Evolutionary conservation across 2,888 invertebrate genomes (phyloP), one percentile per base, ranked within the genome.

Genomic region (Cerastoderma edule): DNA sequence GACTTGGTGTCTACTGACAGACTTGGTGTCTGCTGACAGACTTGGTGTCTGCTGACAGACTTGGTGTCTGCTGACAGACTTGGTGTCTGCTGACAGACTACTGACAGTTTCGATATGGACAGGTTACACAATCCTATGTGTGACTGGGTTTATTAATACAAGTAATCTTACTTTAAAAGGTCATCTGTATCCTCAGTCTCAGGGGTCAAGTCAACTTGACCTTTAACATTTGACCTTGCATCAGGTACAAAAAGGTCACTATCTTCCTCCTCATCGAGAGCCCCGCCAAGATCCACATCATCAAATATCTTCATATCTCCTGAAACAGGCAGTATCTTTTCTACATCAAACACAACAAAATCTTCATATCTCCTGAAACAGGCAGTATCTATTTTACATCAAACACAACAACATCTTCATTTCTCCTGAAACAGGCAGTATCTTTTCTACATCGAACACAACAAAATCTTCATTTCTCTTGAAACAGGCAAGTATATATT

Each of bases 241-340:
- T 73, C 78, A 30, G 64, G 44, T 48, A 80, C 56, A 67, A 80
- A 80, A 2, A 80, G 56, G 33, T 80, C 71, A n/a, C 39, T 60
- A 46, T 78, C 87, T 33, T 87, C 88, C 0, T 83, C 88, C 24
- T 86, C 85, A 1, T 78, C 81, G 0, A 88, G 33, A 10, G 84
- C 87, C 33, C 87, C 85, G 64, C 86, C 84, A 30, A 88, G 72
- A 63, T 89, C 89, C 28, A 78, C 88, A 16, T 79, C 84, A 30
- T 86, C 88, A 85, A 89, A 89, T 50, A 89, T 72, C 46, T 74
- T 82, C 2, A 86, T 75, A 50, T 80, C 72, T 30, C 56, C 75
- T 56, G n/a, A 19, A 72, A 53, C 33, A 53, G 48, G 8, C 16
- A 39, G 16, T 39, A 10, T 10, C 39, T 10, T 39, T 8, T 39